Evolutionary conservation across 1,140 invertebrate genomes (phyloP), one percentile per base, ranked within the genome.

Genomic region (Plodia interpunctella): DNA sequence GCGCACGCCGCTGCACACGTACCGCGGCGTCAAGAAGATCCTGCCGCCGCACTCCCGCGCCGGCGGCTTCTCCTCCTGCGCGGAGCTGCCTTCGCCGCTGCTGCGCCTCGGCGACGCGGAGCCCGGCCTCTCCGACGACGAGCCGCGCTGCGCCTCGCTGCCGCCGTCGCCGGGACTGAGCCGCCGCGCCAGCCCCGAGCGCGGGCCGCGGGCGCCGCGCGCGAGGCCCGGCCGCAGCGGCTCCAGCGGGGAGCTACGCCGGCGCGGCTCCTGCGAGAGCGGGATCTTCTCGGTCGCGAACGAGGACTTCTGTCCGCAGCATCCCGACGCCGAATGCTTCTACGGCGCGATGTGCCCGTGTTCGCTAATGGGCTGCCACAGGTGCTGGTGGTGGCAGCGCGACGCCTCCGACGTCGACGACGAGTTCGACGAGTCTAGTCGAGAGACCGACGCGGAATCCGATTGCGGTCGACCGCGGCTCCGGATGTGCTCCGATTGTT

Each of bases 241-340:
- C 62, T 90, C 90, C 6, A 80, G 82, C 28, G 76, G 65, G 15
- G 65, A 74, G 60, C 63, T 81, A 21, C 71, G 74, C 5, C 90
- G 96, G 10, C 91, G 95, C 32, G 95, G 95, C n/a, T 97, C 95
- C 8, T 96, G 96, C 72, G 96, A 97, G 81, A 96, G 95, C 28
- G 96, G 96, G 0, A 97, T 97, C 72, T 97, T 96, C 90, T 96
- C 95, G 21, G 95, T 95, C 70, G 94, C 95, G 38, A 94, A 95
- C 70, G 94, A 95, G 76, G 94, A 95, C 72, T 91, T 92, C 68
- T 88, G 91, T 57, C 83, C 74, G 32, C 67, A 73, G 44, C 76
- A 80, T 58, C 67, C 60, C 19, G 55, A 63, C 50, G 62, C 66
- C 49, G 70, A 71, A 5, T 74, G 77, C 60, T 67, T 62, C 57